A percentile compares a stretch with the other conserved stretches of the same genome.
Conservation (phyloP, 2,888 invertebrate genomes). For the Notodonta ziczac region DNA sequence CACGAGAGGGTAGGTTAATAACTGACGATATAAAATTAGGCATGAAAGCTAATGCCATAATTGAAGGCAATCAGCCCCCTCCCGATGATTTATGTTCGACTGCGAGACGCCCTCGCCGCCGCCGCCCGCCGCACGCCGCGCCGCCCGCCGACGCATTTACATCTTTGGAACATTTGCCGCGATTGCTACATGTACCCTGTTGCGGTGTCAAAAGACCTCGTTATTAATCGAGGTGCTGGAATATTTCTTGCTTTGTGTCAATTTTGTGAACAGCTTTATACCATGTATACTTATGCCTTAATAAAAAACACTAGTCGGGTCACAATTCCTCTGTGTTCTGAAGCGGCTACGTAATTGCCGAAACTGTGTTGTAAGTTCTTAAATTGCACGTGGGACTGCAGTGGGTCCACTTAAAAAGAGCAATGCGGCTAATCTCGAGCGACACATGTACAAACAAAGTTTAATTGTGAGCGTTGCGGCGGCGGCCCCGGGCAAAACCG, state of each 20-base stretch:
- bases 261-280: constrained; percentile 16
- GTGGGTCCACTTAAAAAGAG: constrained; percentile 82
- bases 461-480: constrained; percentile 75
- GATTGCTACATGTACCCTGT: constrained; percentile 47
- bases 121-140: constrained; percentile 37
- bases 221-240: constrained; percentile 36
- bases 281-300: no score
- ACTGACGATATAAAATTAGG: constrained; percentile 71
- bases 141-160: constrained; percentile 57
- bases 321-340: background rate
- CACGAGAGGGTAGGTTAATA: constrained; percentile 49
- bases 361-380: constrained; percentile 73
- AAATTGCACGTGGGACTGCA: constrained; percentile 77
- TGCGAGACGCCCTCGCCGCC: constrained; percentile 18
- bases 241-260: constrained; percentile 22
- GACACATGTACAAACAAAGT: constrained; percentile 84
- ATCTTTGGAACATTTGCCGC: constrained; percentile 64
- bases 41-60: constrained; percentile 81
- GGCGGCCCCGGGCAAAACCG: constrained; percentile 77
- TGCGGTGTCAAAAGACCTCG: constrained; percentile 30
- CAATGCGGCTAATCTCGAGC: constrained; percentile 82
- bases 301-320: background rate
- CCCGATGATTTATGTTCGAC: constrained; percentile 73
- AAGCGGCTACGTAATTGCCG: constrained; percentile 49
- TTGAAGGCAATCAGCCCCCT: constrained; percentile 79